Base-by-base conservation (phyloP, 2,797 vertebrate species). In the Acanthurus leucopareius region DNA sequence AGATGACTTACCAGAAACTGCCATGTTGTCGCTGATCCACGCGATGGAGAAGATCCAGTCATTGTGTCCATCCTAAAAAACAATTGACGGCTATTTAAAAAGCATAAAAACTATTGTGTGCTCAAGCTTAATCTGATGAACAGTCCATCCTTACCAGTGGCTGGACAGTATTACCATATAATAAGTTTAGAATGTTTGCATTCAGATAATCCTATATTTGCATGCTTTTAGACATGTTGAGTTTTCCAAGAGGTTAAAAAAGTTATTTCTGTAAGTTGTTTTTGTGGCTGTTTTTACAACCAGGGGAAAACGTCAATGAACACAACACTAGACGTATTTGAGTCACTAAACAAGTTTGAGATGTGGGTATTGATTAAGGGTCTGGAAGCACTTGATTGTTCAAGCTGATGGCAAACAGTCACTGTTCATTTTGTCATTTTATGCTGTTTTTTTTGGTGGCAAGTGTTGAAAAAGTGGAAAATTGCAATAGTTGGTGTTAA, bases 41-140 rank as follows among this genome's bases (percentile, higher is more conserved):
- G 98, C 97, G 87, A 99, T 99, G 77, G 98, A 99, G 94, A 99
- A 99, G 88, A 99, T 99, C 98, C 98, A 99, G 91, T 99, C 98
- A 86, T 99, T 98, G 90, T 99, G 98, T 65, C 98, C 98, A 83
- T 98, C 97, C 98, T 99, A 89, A 67, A 73, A 93, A 85, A 87
- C 40, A 80, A 82, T 75, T 10, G 14, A 62, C 11, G 45, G 32
- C 44, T 7, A 32, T 75, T 22, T 79, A 35, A 91, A 89, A 65
- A 56, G 19, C 22, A 75, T 59, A 56, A 56, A 11, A 11, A 60
- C 22, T 10, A 10, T 1, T 38, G 19, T 19, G 25, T 14, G 51
- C 28, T 62, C 9, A 19, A 48, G 5, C 2, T 44, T 16, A 73
- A 49, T 63, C 16, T 49, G 13, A 64, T 48, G 10, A 28, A 71